A percentile compares a stretch with the other conserved stretches of the same genome.
Evolutionary conservation across 2,797 vertebrate genomes (phyloP).

Genomic region (Typhlichthys subterraneus): DNA sequence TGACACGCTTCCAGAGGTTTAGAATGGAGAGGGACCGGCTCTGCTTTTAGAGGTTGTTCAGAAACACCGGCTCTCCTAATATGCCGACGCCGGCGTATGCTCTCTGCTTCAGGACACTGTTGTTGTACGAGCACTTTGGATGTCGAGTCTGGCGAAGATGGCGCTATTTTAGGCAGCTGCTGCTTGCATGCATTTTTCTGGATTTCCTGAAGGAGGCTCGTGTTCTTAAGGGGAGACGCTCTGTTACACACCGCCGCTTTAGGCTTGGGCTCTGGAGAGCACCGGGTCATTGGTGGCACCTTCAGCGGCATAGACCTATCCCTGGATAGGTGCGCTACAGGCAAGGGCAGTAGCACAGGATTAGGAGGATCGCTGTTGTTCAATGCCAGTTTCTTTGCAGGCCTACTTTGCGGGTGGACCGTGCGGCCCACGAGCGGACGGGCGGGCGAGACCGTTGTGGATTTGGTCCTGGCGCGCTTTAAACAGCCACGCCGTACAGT

Average conservation of each 20-base stretch:
- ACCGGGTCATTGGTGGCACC: not conserved
- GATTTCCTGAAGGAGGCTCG: constrained; percentile 27
- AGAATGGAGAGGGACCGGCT: not conserved
- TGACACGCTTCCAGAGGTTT: constrained; percentile 8
- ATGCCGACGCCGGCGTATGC: constrained; percentile 16
- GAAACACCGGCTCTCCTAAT: not conserved
- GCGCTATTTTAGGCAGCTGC: constrained; percentile 2
- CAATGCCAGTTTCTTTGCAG: constrained; percentile 36
- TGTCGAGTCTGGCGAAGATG: not conserved
- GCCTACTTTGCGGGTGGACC: constrained; percentile 18
- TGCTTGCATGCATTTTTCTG: constrained; percentile 23
- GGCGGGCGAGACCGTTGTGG: constrained; percentile 22
- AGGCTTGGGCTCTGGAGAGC: constrained; percentile 8
- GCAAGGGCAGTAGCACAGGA: constrained; percentile 62
- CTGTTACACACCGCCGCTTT: constrained; percentile 5
- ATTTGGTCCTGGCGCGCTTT: constrained; percentile 21
- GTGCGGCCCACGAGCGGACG: constrained; percentile 1
- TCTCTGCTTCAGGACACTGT: not conserved
- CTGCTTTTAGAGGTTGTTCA: constrained; percentile 8
- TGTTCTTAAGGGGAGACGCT: constrained; percentile 10
- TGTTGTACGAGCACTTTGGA: constrained; percentile 5
- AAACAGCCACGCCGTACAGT: not conserved
- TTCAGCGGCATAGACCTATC: not conserved
- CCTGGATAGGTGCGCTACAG: constrained; percentile 3
- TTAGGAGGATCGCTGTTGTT: constrained; percentile 71